These are phyloP conservation scores for Netta rufina DNA, from an alignment of 2,797 vertebrate species.

Conservation along the genomic window DNA sequence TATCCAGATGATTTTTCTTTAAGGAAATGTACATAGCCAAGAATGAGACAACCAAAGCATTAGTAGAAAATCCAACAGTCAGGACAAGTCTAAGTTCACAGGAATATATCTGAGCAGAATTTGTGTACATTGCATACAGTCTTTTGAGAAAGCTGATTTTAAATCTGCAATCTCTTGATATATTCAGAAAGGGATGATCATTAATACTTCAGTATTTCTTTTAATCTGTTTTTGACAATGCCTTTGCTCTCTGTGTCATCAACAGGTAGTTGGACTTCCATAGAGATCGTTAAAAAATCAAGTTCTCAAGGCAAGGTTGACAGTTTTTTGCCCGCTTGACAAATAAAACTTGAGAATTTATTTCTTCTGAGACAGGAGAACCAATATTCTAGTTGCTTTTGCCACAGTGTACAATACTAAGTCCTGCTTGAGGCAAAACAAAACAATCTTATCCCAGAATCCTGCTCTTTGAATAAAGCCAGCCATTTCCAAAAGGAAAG, in stretches of 20 bases:
- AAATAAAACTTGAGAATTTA: neutral
- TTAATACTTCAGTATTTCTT: neutral
- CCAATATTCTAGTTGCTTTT: neutral
- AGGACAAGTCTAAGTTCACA: constrained; percentile 81
- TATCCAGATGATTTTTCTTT: constrained; percentile 80
- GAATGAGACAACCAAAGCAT: constrained; percentile 82
- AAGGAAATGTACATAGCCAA: constrained; percentile 81
- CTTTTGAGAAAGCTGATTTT: neutral
- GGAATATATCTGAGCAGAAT: constrained; percentile 80
- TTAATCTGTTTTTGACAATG: neutral
- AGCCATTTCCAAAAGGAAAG: neutral
- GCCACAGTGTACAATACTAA: neutral
- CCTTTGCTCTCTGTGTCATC: neutral
- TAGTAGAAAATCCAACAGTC: constrained; percentile 79
- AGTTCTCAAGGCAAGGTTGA: neutral
- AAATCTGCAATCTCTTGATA: neutral
- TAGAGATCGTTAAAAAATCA: neutral
- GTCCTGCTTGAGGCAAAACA: neutral
- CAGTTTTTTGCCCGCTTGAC: neutral
- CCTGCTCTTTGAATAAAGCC: neutral
- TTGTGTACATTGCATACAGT: constrained; percentile 36
- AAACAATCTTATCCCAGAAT: neutral
- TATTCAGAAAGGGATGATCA: neutral
- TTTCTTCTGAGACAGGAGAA: neutral
- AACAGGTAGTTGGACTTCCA: neutral